Evolutionary conservation across 2,888 invertebrate genomes (phyloP), one percentile per base, ranked within the genome.

Genomic region (Rhopalosiphum nymphaeae): DNA sequence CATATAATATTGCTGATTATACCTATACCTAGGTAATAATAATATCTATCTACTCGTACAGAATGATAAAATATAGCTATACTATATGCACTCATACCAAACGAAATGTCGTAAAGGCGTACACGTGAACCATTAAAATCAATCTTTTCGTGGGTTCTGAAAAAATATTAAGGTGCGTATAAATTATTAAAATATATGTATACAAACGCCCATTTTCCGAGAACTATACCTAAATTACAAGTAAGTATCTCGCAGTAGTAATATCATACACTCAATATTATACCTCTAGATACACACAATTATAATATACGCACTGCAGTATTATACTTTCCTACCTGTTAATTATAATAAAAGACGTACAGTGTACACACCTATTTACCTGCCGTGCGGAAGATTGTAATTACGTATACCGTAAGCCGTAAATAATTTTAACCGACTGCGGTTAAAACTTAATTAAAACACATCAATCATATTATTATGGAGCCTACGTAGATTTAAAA

Each of bases 371-470:
- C 29, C 26, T 61, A 89, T 89, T 56, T 26, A n/a, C n/a, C 29
- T 89, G 42, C 29, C 61, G 26, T 11, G 16, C n/a, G 44, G 89
- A 46, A 90, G 89, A 90, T 90, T 61, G 36, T 91, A 91, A 91
- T 91, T 91, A 91, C 67, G 46, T 78, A 49, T 49, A 49, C 90
- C n/a, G 46, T 67, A 78, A 91, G 46, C 46, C n/a, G 78, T 91
- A 91, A 78, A 91, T 78, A 78, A 91, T 91, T 91, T 67, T 78
- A 90, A 90, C 90, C 53, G 5, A 44, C 46, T n/a, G 36, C 67
- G 90, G 90, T 91, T 78, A 91, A 78, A 49, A 91, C 49, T 49
- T 91, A 91, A 91, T 91, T 91, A 91, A 90, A 91, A 91, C 67
- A 49, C 90, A 78, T 91, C 90, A 91, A 91, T 91, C 90, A 91